phyloP scores from a whole-genome alignment of 2,797 vertebrate genomes.

The Hipposideros larvatus region DNA sequence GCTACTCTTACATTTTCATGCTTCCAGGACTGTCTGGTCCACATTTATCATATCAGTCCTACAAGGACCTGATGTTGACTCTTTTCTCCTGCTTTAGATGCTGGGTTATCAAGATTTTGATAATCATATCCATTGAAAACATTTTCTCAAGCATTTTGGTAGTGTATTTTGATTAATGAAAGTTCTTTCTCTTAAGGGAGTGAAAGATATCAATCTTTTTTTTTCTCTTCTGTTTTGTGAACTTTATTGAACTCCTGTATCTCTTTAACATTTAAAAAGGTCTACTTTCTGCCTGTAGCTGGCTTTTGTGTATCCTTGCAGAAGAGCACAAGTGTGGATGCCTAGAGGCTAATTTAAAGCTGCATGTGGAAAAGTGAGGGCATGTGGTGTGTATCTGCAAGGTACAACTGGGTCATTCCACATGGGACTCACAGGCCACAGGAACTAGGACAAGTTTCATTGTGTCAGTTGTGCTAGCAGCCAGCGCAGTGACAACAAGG shows the following conservation, averaged over 20 bases:
- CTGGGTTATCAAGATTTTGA: background rate
- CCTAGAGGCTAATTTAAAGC: rapidly evolving
- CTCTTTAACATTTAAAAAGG: background rate
- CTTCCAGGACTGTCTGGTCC: background rate
- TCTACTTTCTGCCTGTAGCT: too few species aligned
- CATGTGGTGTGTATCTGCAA: rapidly evolving
- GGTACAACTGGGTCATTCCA: background rate
- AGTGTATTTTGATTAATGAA: background rate
- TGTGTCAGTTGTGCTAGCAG: rapidly evolving
- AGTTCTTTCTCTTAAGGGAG: background rate
- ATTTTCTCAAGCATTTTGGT: background rate
- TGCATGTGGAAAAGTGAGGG: background rate
- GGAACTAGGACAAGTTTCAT: rapidly evolving
- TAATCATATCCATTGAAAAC: background rate
- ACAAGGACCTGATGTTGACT: background rate
- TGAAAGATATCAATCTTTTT: background rate
- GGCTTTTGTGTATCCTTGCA: background rate
- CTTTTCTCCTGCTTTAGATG: background rate
- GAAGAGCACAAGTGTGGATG: too few species aligned
- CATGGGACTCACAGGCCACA: rapidly evolving
- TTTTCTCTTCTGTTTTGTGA: background rate
- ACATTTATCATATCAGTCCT: background rate
- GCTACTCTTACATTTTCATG: background rate
- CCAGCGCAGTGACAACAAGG: background rate
- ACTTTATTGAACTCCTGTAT: background rate